A percentile compares a stretch with the other conserved stretches of the same genome.
Evolutionary conservation across 2,888 invertebrate species (phyloP).

Genomic region (Anoncus sp.): DNA sequence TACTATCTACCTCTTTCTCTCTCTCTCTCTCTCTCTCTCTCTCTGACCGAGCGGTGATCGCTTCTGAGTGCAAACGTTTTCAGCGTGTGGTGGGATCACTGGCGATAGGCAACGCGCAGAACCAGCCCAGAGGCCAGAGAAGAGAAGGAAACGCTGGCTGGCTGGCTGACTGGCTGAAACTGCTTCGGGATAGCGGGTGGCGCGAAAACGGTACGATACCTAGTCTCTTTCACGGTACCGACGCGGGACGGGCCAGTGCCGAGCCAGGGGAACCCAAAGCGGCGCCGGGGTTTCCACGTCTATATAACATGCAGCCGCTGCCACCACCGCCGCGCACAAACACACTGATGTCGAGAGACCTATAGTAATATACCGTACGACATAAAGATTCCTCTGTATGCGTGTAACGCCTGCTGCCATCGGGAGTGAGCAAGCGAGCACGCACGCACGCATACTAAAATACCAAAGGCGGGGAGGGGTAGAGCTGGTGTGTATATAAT

Average conservation of each 20-base stretch:
- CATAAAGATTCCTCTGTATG: slow-evolving; percentile 13
- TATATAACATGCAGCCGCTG: slow-evolving; percentile 59
- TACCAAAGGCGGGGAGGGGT: slow-evolving; percentile 21
- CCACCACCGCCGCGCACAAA: slow-evolving; percentile 61
- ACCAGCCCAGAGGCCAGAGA: slow-evolving; percentile 57
- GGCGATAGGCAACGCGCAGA: slow-evolving; percentile 75
- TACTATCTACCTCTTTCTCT: too few species aligned
- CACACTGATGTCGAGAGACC: slow-evolving; percentile 46
- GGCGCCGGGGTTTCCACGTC: slow-evolving; percentile 60
- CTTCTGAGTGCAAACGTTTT: slow-evolving; percentile 81
- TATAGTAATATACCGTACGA: slow-evolving; percentile 25
- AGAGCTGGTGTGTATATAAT: slow-evolving; percentile 55
- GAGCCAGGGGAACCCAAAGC: slow-evolving; percentile 63
- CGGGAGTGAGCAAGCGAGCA: slow-evolving; percentile 48
- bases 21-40: slow-evolving; percentile 14
- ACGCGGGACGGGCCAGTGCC: slow-evolving; percentile 74
- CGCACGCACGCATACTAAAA: slow-evolving; percentile 54
- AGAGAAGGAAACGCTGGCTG: slow-evolving; percentile 60
- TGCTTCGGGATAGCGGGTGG: slow-evolving; percentile 70
- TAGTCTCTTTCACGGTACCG: slow-evolving; percentile 63
- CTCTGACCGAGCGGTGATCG: slow-evolving; percentile 72
- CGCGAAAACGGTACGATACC: slow-evolving; percentile 74
- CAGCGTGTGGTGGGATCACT: slow-evolving; percentile 83
- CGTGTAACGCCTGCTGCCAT: slow-evolving; percentile 40
- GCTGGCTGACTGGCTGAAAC: slow-evolving; percentile 67